Conservation (phyloP, 2,888 invertebrate species). For the Antheraea yamamai region DNA sequence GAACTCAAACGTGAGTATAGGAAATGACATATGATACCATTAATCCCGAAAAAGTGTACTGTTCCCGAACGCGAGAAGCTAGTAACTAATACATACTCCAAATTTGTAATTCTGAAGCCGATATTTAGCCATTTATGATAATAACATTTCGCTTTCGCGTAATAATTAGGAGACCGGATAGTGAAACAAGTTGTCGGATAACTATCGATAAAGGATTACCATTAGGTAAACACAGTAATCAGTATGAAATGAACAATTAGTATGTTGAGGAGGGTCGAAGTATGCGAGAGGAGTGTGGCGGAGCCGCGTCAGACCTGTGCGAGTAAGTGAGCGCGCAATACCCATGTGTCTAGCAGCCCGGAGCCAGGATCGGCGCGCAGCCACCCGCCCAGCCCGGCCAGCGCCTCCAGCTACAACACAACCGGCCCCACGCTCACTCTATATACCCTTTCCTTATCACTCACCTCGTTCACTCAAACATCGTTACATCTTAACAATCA, state of each 20-base stretch:
- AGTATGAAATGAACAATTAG: conserved; percentile 10
- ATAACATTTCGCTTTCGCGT: too few species aligned
- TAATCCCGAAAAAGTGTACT: too few species aligned
- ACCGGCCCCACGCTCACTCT: conserved; percentile 48
- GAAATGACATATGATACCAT: too few species aligned
- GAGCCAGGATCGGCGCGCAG: conserved; percentile 76
- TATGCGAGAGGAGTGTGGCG: conserved; percentile 50
- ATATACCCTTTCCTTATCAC: not conserved
- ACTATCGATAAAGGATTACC: not conserved
- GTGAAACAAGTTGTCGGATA: not conserved
- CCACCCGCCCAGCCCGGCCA: conserved; percentile 78
- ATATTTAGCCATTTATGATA: too few species aligned
- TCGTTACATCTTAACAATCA: not conserved
- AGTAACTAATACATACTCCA: too few species aligned
- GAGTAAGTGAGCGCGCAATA: conserved; percentile 83
- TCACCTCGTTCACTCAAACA: not conserved
- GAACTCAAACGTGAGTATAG: too few species aligned
- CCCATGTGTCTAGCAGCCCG: conserved; percentile 81
- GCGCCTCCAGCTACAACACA: conserved; percentile 81
- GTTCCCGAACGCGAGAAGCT: too few species aligned
- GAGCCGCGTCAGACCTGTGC: conserved; percentile 78
- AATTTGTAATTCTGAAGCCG: too few species aligned
- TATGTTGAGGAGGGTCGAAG: conserved; percentile 26
- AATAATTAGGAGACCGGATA: not conserved
- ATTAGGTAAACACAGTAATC: conserved; percentile 6